Base-by-base conservation (phyloP, 1,140 invertebrate species). In the Drosophila quadrilineata region DNA sequence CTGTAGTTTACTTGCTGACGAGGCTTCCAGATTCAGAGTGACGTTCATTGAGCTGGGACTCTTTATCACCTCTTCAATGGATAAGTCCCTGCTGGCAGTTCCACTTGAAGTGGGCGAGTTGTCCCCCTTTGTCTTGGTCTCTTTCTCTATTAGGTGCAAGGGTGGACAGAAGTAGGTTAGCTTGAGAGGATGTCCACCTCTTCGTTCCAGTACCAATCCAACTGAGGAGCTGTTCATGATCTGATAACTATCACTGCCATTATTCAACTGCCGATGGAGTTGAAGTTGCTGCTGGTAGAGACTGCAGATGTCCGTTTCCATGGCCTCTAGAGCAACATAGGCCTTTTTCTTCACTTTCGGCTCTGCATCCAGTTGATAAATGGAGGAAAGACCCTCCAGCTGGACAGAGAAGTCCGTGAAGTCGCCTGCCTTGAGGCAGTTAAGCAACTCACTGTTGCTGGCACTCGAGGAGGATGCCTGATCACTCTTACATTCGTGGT, bases 311-410 rank as follows among this genome's bases (percentile, higher is more conserved):
- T 99, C 98, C 24, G 94, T 93, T 92, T 99, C 98, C 53, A 99
- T 90, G 10, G 96, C 96, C 85, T 97, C 95, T 16, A 99, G 90
- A 16, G 97, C 96, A 84, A 95, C 94, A 86, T 96, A 98, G 3
- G 96, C 96, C 91, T 98, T 98, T 41, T 94, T 95, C 90, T 98
- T 99, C 1, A 96, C 93, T 91, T 97, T 98, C 87, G 98, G 98
- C 84, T 99, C 97, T 6, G 96, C 96, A 91, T 97, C 97, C 9
- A 98, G 91, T 89, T 98, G 96, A 90, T 98, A 99, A 66, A 98
- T 98, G 2, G 96, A 95, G 29, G 94, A 94, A 26, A 99, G 92
- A 3, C 96, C 97, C 91, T 98, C 96, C 3, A 99, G 89, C 90
- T 99, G 98, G 2, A 94, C 93, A 0, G 96, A 96, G 86, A 98